Evolutionary conservation across 2,888 invertebrate species (phyloP), one percentile per base, ranked within the genome.

Genomic region (Diploptera punctata): DNA sequence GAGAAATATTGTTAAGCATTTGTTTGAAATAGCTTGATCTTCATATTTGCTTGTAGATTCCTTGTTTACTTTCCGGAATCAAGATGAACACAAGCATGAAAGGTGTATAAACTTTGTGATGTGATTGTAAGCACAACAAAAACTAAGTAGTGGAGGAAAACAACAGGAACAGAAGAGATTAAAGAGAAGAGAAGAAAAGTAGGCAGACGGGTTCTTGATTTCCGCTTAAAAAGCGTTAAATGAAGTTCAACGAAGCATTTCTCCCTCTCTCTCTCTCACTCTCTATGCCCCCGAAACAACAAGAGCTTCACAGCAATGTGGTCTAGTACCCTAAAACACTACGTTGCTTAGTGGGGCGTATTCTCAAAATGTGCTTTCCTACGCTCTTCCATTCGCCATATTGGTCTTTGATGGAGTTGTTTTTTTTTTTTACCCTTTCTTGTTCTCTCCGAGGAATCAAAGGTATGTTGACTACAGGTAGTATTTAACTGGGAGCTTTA

Each of bases 201-300:
- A 1, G 3, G 24, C 24, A 52, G 13, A 7, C 21, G 7, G 26
- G 16, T 57, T 29, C 29, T 57, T 57, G 57, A 57, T 57, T 57
- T 57, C 57, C 57, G 16, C 57, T 57, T 57, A 57, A 57, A 57
- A 57, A 57, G 57, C 57, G 57, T 57, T 57, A 57, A 57, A 57
- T 57, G 57, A 29, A 24, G 57, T 57, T 57, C 29, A 57, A 57
- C 57, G 57, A 57, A 29, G 57, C 57, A n/a, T 57, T n/a, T n/a
- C n/a, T n/a, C n/a, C n/a, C n/a, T n/a, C n/a, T n/a, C n/a, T n/a
- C n/a, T n/a, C n/a, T n/a, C n/a, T n/a, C n/a, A n/a, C n/a, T n/a
- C n/a, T n/a, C n/a, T n/a, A n/a, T 29, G 29, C 57, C 57, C 26
- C 13, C 57, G 57, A 57, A 57, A 57, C 57, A 57, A 57, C 57